Base-by-base conservation (phyloP, 2,888 invertebrate species). In the Bugula neritina region DNA sequence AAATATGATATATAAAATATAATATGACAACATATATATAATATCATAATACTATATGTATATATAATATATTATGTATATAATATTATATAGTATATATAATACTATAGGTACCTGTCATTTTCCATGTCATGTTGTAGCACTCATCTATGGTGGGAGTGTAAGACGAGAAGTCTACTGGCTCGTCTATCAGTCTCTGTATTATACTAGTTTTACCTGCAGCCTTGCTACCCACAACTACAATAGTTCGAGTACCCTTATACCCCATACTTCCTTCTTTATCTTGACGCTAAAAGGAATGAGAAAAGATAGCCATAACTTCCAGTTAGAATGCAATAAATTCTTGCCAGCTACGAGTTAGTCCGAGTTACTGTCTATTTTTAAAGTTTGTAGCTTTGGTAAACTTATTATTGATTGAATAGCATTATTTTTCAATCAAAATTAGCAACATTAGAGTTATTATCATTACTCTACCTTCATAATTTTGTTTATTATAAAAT, bases 71-170 rank as follows among this genome's bases (percentile, higher is more conserved):
- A 43, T 5, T 17, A 17, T 5, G 17, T 43, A 17, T 43, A 17
- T 43, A 43, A 43, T 43, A 43, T 43, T 43, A 43, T 43, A 43
- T 17, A 43, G 5, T 43, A 17, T 43, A 43, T 43, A 43, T 43
- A 17, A 43, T 17, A 17, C n/a, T n/a, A n/a, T n/a, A n/a, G n/a
- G n/a, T n/a, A 63, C 63, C 63, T 29, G 63, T 10, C 21, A 63
- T 21, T n/a, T 63, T 25, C 63, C 63, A 63, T 13, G 63, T 29
- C 5, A 63, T 63, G 63, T 63, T 63, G 31, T 63, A 63, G 63
- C 63, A 63, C 27, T 63, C 63, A 31, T 63, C 63, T 2, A 63
- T 63, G 27, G 63, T 63, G 13, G 63, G 63, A 31, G 13, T 25
- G 63, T 63, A 63, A n/a, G 29, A 31, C 3, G 63, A 63, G 34